Conservation (phyloP, 2,113 vertebrate genomes). For the Coreoperca whiteheadi region DNA sequence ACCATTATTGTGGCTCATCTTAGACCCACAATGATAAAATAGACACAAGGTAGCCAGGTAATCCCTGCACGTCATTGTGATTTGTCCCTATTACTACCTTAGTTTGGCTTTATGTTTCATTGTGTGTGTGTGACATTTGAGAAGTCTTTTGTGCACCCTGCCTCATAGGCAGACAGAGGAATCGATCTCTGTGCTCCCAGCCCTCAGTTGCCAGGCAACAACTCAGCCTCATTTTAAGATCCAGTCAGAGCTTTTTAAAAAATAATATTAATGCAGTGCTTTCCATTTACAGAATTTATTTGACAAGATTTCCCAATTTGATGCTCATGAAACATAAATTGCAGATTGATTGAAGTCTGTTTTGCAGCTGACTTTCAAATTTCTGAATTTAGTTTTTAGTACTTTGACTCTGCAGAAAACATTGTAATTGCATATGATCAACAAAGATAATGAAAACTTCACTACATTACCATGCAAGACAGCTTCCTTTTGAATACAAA, state of each 20-base stretch:
- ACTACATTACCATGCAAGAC: not conserved
- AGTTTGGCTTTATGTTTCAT: slow-evolving; percentile 29
- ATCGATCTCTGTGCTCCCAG: slow-evolving; percentile 58
- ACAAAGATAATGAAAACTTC: not conserved
- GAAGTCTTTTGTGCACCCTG: slow-evolving; percentile 61
- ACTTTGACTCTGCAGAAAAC: not conserved
- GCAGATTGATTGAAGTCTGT: not conserved
- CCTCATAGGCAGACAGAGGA: slow-evolving; percentile 47
- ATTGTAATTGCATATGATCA: not conserved
- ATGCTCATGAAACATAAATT: not conserved
- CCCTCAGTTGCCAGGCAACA: slow-evolving; percentile 81
- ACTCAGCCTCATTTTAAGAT: slow-evolving; percentile 64
- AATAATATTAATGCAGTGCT: slow-evolving; percentile 33
- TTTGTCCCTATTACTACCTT: slow-evolving; percentile 8
- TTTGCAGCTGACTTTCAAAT: not conserved
- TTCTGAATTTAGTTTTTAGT: not conserved
- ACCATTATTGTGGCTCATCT: not conserved
- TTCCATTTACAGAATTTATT: slow-evolving; percentile 25
- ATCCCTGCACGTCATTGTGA: slow-evolving; percentile 5
- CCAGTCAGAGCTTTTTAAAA: slow-evolving; percentile 52
- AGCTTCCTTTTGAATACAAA: not conserved
- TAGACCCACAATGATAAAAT: not conserved
- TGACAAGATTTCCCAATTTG: not conserved
- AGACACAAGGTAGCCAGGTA: not conserved
- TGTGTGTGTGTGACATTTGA: slow-evolving; percentile 57